These are phyloP conservation scores for Cuculus canorus DNA, from an alignment of 2,797 vertebrate species.

Conservation along the genomic window DNA sequence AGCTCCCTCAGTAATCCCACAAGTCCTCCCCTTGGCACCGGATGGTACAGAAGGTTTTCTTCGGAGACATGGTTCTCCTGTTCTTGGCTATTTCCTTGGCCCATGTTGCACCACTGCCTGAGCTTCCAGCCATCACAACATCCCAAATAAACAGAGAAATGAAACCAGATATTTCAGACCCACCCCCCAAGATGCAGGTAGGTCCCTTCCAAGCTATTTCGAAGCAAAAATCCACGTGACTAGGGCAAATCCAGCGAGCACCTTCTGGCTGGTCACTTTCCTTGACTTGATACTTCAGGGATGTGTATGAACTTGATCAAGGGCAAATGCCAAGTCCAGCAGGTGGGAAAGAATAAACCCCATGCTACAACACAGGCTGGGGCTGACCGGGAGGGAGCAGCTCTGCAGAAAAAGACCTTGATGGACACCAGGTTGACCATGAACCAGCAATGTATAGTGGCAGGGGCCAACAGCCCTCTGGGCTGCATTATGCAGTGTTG, in stretches of 20 bases:
- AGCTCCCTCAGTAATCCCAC: not conserved
- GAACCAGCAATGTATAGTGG: not conserved
- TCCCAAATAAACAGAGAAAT: not conserved
- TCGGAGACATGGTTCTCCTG: not conserved
- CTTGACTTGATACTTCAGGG: not conserved
- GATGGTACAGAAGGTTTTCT: not conserved
- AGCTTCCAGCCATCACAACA: not conserved
- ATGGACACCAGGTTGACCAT: not conserved
- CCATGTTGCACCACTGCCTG: not conserved
- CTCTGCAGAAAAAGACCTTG: not conserved
- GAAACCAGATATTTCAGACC: not conserved
- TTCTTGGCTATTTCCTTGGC: not conserved
- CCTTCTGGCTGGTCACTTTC: not conserved
- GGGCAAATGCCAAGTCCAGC: not conserved
- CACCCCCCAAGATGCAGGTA: fast-evolving
- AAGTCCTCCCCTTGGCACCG: not conserved
- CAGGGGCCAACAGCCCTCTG: not conserved
- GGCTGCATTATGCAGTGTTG: not conserved
- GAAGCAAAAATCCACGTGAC: not conserved
- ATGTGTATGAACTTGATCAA: not conserved
- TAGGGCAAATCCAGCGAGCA: not conserved
- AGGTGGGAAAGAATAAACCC: not conserved
- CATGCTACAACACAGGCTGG: not conserved
- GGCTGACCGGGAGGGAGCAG: not conserved
- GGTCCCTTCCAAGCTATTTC: not conserved